These are phyloP conservation scores for Ruditapes philippinarum DNA, from an alignment of 1,140 invertebrate genomes.

Conservation along the genomic window DNA sequence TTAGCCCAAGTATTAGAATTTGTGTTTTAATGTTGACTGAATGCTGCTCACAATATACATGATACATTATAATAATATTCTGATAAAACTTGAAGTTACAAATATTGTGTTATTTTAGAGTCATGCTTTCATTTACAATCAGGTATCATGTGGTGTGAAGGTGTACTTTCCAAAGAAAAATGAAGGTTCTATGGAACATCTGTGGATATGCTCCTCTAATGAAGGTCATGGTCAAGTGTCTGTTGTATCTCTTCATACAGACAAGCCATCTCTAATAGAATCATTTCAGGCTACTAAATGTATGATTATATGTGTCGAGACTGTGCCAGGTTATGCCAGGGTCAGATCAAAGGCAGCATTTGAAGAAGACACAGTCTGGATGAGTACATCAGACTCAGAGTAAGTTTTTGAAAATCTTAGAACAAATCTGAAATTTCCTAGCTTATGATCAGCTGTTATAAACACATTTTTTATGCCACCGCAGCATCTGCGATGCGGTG, in stretches of 20 bases:
- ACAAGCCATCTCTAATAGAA: conserved; percentile 81
- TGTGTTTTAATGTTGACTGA: no score
- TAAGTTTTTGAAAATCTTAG: conserved; percentile 74
- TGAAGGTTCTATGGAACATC: conserved; percentile 81
- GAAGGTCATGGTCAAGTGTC: conserved; percentile 81
- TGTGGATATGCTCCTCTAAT: conserved; percentile 85
- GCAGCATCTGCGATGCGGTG: no score
- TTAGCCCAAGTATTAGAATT: no score
- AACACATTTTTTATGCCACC: no score
- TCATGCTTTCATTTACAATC: no score
- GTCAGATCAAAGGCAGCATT: conserved; percentile 86
- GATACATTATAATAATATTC: no score
- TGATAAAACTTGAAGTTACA: no score
- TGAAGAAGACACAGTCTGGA: conserved; percentile 91
- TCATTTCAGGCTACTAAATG: conserved; percentile 81
- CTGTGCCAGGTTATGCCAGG: conserved; percentile 77
- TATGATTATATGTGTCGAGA: conserved; percentile 79
- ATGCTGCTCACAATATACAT: no score
- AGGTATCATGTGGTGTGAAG: conserved; percentile 84
- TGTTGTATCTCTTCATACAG: conserved; percentile 83
- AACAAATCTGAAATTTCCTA: no score
- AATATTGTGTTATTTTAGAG: no score
- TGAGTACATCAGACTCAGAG: conserved; percentile 92
- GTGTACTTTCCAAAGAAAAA: conserved; percentile 79
- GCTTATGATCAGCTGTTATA: no score